Evolutionary conservation across 2,888 invertebrate genomes (phyloP), one percentile per base, ranked within the genome.

Genomic region (Protodeltote pygarga): DNA sequence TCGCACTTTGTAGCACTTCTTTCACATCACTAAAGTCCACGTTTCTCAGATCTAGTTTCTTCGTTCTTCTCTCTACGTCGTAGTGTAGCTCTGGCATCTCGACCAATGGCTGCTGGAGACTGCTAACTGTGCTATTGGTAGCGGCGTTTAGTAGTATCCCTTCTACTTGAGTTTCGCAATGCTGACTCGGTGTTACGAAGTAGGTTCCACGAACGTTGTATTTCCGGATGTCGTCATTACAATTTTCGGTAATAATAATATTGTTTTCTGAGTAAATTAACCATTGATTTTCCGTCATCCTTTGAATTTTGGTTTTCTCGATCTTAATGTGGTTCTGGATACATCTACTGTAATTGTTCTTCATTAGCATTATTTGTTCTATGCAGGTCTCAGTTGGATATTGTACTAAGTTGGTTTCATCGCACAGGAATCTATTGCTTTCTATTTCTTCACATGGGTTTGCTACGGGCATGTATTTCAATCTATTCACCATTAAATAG

Each of bases 401-500:
- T 8, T 31, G 31, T 2, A 9, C 31, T 3, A 31, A 11, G 15
- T 31, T 31, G 4, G 5, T 11, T 31, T 31, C 31, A 11, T 3
- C 5, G 19, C 31, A 31, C 6, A 31, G 9, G 31, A 29, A 15
- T 16, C n/a, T 29, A n/a, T 15, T 29, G 5, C 8, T 29, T 16
- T 29, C 29, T 4, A 29, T 16, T n/a, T 16, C 16, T 8, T 29
- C 16, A 11, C 29, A 29, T 8, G 29, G 29, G 5, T 15, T 29
- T 9, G 29, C 3, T 29, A 29, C 16, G 29, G 29, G 16, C n/a
- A 15, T 29, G 41, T 23, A 41, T 35, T 32, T 38, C 23, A 37
- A 39, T 34, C 45, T 20, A 28, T 38, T 46, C 51, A 51, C 40
- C 31, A 40, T 28, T 11, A 44, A 21, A 35, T 40, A 51, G 8